phyloP scores from a whole-genome alignment of 2,888 invertebrate genomes.

The Brenthis daphne region DNA sequence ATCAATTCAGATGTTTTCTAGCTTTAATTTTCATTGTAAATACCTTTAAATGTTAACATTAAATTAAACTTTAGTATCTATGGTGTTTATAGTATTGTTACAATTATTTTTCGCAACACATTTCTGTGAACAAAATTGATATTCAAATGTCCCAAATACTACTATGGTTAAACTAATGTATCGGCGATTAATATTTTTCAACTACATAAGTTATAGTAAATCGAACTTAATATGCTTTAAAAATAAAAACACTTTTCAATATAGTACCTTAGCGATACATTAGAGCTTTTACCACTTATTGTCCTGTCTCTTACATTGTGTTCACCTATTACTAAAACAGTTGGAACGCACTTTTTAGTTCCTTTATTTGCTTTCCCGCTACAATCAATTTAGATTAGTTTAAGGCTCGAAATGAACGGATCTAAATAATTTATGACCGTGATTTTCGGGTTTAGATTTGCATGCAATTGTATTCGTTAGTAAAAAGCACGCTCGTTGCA shows the following conservation, averaged over 20 bases:
- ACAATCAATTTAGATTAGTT: background rate
- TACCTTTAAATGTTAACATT: too few relatives aligned
- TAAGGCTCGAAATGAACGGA: conserved; percentile 1
- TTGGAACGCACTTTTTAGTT: background rate
- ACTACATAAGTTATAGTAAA: background rate
- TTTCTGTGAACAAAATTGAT: too few relatives aligned
- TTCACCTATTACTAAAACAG: background rate
- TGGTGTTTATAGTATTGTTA: too few relatives aligned
- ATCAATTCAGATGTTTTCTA: too few relatives aligned
- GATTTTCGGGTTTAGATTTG: background rate
- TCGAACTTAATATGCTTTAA: background rate
- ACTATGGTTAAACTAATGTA: too few relatives aligned
- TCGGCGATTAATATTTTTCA: too few relatives aligned
- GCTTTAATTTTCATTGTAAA: too few relatives aligned
- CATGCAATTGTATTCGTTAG: conserved; percentile 10
- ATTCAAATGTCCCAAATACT: too few relatives aligned
- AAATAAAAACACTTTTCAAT: background rate
- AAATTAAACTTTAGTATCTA: too few relatives aligned
- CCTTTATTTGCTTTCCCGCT: background rate
- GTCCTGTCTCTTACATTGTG: background rate
- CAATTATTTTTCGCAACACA: too few relatives aligned
- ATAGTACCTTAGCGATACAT: background rate
- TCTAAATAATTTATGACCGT: background rate
- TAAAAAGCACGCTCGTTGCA: conserved; percentile 51
- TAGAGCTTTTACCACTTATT: too few relatives aligned